phyloP scores from a whole-genome alignment of 2,888 invertebrate genomes.

The Tolmerus cingulatus region DNA sequence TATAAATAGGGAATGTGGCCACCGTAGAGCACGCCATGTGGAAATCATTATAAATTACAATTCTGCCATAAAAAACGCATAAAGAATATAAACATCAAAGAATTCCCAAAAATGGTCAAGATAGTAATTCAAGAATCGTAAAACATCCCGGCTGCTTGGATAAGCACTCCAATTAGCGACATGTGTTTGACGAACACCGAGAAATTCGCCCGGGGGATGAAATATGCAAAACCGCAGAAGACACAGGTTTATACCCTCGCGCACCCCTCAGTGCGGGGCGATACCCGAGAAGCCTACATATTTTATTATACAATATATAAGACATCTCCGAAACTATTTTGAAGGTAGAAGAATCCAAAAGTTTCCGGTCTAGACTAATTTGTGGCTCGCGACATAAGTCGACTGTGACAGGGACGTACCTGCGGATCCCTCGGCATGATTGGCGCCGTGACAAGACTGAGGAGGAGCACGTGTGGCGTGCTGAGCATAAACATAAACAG shows the following conservation, averaged over 20 bases:
- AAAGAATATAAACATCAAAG: neutral
- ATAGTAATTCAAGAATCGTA: neutral
- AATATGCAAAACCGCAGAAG: neutral
- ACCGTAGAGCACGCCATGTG: neutral
- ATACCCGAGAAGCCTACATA: neutral
- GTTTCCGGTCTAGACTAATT: slow-evolving; percentile 40
- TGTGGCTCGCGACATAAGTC: slow-evolving; percentile 11
- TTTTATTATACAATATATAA: neutral
- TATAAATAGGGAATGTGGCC: neutral
- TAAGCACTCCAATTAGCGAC: neutral
- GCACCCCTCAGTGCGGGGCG: neutral
- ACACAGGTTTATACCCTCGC: neutral
- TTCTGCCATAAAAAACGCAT: neutral
- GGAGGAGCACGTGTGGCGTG: neutral
- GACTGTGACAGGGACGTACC: neutral
- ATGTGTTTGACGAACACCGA: neutral
- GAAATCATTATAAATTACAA: neutral
- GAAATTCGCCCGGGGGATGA: neutral
- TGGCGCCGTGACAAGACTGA: neutral
- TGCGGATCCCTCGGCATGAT: neutral
- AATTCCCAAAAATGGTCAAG: neutral
- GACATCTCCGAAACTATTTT: neutral
- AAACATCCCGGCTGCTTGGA: neutral
- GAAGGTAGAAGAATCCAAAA: neutral
- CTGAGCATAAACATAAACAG: slow-evolving; percentile 23